Conservation (phyloP, 2,797 vertebrate species). For the Myotis planiceps region DNA sequence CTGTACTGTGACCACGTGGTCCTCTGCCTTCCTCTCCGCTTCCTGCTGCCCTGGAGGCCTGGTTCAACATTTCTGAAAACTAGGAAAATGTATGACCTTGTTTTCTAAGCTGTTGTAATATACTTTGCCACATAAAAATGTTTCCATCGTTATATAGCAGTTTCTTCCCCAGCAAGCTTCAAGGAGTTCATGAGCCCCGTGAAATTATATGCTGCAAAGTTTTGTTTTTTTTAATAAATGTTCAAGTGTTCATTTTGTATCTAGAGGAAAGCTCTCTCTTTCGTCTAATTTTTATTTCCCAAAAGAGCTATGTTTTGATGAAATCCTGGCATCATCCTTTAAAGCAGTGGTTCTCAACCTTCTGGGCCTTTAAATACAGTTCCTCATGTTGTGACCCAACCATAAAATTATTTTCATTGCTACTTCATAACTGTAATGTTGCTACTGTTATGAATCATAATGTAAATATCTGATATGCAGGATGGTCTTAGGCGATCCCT, state of each 20-base stretch:
- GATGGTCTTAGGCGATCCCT: too few species aligned
- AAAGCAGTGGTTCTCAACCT: background rate
- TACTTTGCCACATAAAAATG: background rate
- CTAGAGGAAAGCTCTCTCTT: background rate
- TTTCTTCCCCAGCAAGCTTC: background rate
- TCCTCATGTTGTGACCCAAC: too few species aligned
- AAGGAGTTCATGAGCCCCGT: background rate
- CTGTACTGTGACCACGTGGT: rapidly evolving
- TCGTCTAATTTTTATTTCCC: background rate
- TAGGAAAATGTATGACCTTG: background rate
- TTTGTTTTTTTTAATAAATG: background rate
- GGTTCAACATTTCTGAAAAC: background rate
- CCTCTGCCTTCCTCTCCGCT: background rate
- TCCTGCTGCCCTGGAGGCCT: background rate
- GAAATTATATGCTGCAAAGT: background rate
- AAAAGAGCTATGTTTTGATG: background rate
- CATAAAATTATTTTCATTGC: too few species aligned
- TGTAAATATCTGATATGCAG: too few species aligned
- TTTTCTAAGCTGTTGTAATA: background rate
- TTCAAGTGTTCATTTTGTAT: background rate
- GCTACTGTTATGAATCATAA: too few species aligned
- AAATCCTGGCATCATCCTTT: background rate
- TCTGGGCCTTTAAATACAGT: too few species aligned
- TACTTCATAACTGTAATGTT: too few species aligned
- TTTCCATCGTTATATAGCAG: background rate